These are phyloP conservation scores for Mamestra configurata DNA, from an alignment of 1,140 invertebrate genomes.

Conservation along the genomic window DNA sequence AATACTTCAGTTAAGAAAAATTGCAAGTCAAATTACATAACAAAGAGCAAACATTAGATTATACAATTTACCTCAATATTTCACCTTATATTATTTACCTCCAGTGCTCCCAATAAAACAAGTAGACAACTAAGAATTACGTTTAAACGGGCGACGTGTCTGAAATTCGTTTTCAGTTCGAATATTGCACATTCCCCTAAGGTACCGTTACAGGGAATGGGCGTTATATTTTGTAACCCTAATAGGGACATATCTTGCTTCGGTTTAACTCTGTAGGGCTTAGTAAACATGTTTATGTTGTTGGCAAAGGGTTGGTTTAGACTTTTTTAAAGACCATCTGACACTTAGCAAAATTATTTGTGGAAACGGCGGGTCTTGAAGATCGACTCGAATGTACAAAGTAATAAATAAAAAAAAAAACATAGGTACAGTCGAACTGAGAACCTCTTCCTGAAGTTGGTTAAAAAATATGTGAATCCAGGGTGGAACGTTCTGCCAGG, in stretches of 20 bases:
- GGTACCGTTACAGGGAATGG: slow-evolving; percentile 61
- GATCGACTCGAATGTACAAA: too few relatives aligned
- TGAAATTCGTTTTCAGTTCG: slow-evolving; percentile 54
- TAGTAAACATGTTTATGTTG: slow-evolving; percentile 48
- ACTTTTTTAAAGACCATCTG: neutral
- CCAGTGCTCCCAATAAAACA: slow-evolving; percentile 27
- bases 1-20: too few relatives aligned
- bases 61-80: slow-evolving; percentile 4
- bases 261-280: slow-evolving; percentile 45
- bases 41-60: neutral
- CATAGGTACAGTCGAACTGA: too few relatives aligned
- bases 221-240: slow-evolving; percentile 63
- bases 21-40: neutral
- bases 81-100: slow-evolving; percentile 16
- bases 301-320: slow-evolving; percentile 3
- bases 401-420: too few relatives aligned
- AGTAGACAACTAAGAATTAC: slow-evolving; percentile 46
- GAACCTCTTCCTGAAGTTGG: too few relatives aligned
- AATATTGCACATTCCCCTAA: slow-evolving; percentile 55
- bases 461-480: too few relatives aligned
- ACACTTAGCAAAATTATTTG: neutral
- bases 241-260: slow-evolving; percentile 62
- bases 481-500: too few relatives aligned
- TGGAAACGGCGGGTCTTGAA: too few relatives aligned
- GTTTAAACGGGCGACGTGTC: slow-evolving; percentile 35